Evolutionary conservation across 30 jellyfish, hydroid and myxozoan genomes (phyloP).

Genomic region (Aurelia aurita): DNA sequence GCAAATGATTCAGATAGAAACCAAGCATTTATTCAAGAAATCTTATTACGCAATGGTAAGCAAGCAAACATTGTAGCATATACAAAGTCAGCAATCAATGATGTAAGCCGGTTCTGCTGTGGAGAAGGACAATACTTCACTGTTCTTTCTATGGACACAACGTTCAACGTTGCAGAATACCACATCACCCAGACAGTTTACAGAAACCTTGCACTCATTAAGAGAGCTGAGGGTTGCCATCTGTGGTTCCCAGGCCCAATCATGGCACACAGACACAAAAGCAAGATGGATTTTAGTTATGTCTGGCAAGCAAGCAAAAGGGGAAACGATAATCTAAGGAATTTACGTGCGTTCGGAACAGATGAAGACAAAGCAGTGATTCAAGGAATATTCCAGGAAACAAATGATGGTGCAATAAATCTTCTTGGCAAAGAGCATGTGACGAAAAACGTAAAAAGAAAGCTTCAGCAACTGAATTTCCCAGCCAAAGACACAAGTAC

Average conservation of each 20-base stretch:
- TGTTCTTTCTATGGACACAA: not conserved
- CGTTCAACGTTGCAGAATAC: constrained; percentile 2
- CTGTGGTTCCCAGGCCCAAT: constrained; percentile 48
- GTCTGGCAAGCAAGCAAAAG: constrained; percentile 24
- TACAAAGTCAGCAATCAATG: not conserved
- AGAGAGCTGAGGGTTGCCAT: not conserved
- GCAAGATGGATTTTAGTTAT: not conserved
- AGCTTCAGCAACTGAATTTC: not conserved
- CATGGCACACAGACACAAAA: constrained; percentile 14
- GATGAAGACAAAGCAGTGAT: not conserved
- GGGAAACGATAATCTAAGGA: not conserved
- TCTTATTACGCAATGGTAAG: not conserved
- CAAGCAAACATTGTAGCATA: not conserved
- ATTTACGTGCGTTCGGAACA: not conserved
- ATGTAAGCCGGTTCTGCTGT: constrained; percentile 1
- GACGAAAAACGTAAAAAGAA: not conserved
- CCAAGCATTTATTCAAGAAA: not conserved
- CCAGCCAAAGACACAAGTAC: not conserved
- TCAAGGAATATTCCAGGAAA: constrained; percentile 1
- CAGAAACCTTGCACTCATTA: not conserved
- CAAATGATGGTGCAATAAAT: not conserved
- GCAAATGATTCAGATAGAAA: not conserved
- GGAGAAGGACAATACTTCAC: not conserved
- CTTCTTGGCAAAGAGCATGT: constrained; percentile 27
- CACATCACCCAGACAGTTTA: constrained; percentile 8